phyloP scores from a whole-genome alignment of 2,888 invertebrate genomes.

The Danaus chrysippus region DNA sequence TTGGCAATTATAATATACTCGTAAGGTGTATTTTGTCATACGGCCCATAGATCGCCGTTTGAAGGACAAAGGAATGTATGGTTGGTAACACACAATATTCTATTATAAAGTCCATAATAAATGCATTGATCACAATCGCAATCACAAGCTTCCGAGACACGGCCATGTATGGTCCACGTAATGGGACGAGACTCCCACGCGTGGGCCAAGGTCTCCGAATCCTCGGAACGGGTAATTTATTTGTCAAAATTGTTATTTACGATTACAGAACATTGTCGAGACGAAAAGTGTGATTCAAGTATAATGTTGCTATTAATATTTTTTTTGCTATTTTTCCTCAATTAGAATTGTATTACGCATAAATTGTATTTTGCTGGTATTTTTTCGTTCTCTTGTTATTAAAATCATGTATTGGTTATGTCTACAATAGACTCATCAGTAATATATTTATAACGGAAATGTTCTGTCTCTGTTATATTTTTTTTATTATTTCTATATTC shows the following conservation, averaged over 20 bases:
- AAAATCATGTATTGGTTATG: background rate
- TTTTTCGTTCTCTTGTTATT: no score
- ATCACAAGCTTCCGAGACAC: constrained; percentile 25
- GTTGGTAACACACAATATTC: no score
- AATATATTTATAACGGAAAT: constrained; percentile 4
- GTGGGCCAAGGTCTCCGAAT: constrained; percentile 23
- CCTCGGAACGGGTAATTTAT: constrained; percentile 6
- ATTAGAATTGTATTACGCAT: no score
- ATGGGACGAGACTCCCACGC: constrained; percentile 34
- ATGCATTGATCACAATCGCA: constrained; percentile 31
- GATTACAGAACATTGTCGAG: background rate
- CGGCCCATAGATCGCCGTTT: background rate
- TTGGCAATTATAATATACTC: background rate
- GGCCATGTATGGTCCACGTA: constrained; percentile 29
- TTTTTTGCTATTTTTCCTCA: no score
- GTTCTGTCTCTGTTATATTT: background rate
- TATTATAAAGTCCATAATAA: constrained; percentile 23
- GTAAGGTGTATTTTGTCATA: background rate
- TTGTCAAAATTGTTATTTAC: constrained; percentile 5
- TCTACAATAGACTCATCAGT: background rate
- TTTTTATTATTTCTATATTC: constrained; percentile 12
- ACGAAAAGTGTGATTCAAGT: no score
- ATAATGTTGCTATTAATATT: no score
- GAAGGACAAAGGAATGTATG: constrained; percentile 6
- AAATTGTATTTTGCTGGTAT: no score